Conservation (phyloP, 2,113 vertebrate species). For the Trematocara stigmaticum region DNA sequence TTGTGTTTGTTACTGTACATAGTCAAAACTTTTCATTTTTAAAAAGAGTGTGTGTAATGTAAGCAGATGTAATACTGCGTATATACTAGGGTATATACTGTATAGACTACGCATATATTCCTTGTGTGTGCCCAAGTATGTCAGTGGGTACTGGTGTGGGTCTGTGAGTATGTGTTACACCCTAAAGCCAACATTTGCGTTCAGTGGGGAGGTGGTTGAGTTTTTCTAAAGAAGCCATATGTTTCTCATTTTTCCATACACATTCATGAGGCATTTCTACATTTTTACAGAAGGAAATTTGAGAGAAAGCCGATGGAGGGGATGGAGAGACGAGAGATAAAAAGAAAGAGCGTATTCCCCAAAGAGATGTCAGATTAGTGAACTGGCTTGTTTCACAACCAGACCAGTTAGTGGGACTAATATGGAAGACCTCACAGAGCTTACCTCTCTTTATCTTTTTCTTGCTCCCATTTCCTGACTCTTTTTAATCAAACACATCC, state of each 20-base stretch:
- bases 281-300: conserved; percentile 29
- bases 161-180: conserved; percentile 42
- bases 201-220: conserved; percentile 31
- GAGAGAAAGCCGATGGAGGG: neutral
- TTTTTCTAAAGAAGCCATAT: conserved; percentile 46
- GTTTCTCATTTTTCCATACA: conserved; percentile 62
- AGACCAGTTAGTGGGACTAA: conserved; percentile 46
- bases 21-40: neutral
- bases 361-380: conserved; percentile 61
- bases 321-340: conserved; percentile 33
- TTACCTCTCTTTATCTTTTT: conserved; percentile 9
- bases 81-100: neutral
- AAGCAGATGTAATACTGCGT: neutral
- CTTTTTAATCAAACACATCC: neutral
- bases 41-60: neutral
- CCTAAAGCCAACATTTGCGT: conserved; percentile 61
- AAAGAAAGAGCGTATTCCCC: conserved; percentile 50
- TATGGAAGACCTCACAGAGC: conserved; percentile 56
- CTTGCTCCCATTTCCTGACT: neutral
- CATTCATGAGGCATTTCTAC: conserved; percentile 66
- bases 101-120: neutral
- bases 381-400: conserved; percentile 63
- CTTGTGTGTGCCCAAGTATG: conserved; percentile 4
- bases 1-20: neutral
- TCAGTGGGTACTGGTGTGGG: conserved; percentile 23